These are phyloP conservation scores for Eolophus roseicapilla DNA, from an alignment of 2,113 vertebrate genomes.

Conservation along the genomic window DNA sequence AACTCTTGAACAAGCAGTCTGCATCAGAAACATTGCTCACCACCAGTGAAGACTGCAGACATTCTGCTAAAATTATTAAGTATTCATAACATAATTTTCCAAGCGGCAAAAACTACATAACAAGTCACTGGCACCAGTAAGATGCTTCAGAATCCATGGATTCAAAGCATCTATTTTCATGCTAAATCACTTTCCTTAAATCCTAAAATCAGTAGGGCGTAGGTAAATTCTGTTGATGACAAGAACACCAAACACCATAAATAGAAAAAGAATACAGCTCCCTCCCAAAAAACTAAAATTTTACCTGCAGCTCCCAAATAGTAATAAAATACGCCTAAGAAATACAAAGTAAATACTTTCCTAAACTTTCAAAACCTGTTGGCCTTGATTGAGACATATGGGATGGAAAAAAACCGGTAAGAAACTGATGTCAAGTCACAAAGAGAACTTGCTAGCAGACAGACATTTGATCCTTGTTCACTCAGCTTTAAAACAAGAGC, in stretches of 20 bases:
- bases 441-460: not conserved
- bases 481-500: not conserved
- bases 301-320: not conserved
- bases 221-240: not conserved
- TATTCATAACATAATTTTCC: not conserved
- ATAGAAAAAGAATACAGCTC: not conserved
- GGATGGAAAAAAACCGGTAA: not conserved
- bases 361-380: conserved; percentile 50
- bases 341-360: not conserved
- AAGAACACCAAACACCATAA: not conserved
- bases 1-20: not conserved
- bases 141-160: not conserved
- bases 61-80: not conserved
- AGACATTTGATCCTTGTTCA: not conserved
- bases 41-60: not conserved
- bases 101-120: not conserved
- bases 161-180: not conserved
- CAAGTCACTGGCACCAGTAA: not conserved
- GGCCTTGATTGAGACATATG: not conserved
- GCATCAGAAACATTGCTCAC: not conserved
- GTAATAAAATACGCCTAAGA: not conserved
- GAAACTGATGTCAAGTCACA: not conserved
- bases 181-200: not conserved
- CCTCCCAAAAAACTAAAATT: not conserved
- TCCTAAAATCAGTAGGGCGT: not conserved